phyloP scores from a whole-genome alignment of 2,797 vertebrate genomes.

The Carcharodon carcharias region DNA sequence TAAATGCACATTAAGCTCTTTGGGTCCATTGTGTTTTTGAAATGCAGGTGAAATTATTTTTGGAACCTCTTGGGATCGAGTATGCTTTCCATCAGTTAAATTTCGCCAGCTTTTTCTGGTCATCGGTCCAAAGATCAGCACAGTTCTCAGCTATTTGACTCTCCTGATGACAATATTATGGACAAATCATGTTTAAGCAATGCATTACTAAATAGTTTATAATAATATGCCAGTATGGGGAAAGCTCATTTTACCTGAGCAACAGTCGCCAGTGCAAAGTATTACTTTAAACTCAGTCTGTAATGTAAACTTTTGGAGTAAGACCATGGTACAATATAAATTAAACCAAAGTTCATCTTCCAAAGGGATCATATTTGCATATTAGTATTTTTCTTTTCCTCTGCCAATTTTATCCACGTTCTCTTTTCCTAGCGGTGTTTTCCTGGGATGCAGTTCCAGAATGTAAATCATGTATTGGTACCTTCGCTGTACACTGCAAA shows the following conservation, averaged over 20 bases:
- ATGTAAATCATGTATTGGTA: background rate
- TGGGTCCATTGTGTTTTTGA: background rate
- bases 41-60: background rate
- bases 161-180: background rate
- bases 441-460: background rate
- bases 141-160: background rate
- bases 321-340: background rate
- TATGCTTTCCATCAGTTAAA: background rate
- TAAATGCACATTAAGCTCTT: background rate
- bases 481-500: background rate
- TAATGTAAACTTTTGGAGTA: background rate
- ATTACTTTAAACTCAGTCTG: background rate
- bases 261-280: background rate
- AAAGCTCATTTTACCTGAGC: background rate
- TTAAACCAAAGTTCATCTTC: background rate
- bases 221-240: background rate
- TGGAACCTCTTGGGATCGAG: background rate
- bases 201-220: background rate
- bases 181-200: background rate
- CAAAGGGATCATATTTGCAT: background rate
- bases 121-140: background rate
- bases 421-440: background rate
- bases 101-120: background rate
- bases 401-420: background rate
- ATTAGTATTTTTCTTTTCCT: background rate